Conservation (phyloP, 2,888 invertebrate genomes). For the Falcaria lacertinaria region DNA sequence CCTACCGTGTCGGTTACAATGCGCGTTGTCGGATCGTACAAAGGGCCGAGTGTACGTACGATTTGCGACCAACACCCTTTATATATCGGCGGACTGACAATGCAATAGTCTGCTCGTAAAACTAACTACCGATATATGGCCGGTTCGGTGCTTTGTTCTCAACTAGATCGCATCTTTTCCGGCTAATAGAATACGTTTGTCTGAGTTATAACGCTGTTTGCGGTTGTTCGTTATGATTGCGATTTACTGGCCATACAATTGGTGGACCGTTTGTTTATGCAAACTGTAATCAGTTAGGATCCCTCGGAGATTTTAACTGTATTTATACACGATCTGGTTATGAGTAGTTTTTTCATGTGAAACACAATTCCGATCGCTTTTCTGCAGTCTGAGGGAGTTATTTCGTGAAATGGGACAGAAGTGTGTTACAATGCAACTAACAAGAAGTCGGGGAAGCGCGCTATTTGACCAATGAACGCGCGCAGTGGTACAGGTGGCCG, state of each 20-base stretch:
- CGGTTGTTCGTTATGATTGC: conserved; percentile 3
- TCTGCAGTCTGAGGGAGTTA: too few relatives aligned
- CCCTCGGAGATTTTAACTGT: background rate
- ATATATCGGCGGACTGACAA: conserved; percentile 47
- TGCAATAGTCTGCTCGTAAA: conserved; percentile 44
- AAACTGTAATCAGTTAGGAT: background rate
- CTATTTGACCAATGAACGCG: too few relatives aligned
- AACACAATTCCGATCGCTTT: too few relatives aligned
- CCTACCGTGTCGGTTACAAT: conserved; percentile 41
- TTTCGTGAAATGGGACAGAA: too few relatives aligned
- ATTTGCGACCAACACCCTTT: conserved; percentile 54
- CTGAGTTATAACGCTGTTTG: conserved; percentile 19
- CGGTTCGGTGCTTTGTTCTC: conserved; percentile 46
- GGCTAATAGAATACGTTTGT: conserved; percentile 53
- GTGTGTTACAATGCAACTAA: too few relatives aligned
- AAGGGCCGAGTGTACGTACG: conserved; percentile 39
- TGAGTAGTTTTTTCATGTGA: too few relatives aligned
- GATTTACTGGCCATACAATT: conserved; percentile 2
- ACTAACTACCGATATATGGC: conserved; percentile 47
- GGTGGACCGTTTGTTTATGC: background rate
- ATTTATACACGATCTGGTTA: too few relatives aligned
- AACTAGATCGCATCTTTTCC: conserved; percentile 54
- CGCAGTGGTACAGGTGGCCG: too few relatives aligned
- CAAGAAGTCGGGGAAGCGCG: too few relatives aligned
- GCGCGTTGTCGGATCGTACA: conserved; percentile 45